Evolutionary conservation across 2,113 vertebrate genomes (phyloP).

Genomic region (Aplodontia rufa): DNA sequence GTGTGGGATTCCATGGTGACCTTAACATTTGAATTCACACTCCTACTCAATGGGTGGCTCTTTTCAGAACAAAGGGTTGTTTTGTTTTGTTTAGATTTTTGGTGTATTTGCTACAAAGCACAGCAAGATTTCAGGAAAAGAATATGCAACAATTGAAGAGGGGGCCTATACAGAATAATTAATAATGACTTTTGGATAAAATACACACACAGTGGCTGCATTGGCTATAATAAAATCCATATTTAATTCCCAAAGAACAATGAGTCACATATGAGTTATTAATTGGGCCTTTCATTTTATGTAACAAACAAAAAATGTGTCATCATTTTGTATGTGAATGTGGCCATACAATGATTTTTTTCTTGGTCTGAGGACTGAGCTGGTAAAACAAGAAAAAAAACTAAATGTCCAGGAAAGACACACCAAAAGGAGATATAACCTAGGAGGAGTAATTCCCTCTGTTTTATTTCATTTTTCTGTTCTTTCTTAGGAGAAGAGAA

Average conservation of each 20-base stretch:
- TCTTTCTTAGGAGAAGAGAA: slow-evolving; percentile 14
- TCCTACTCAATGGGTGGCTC: slow-evolving; percentile 66
- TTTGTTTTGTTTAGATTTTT: neutral
- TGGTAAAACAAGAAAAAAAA: neutral
- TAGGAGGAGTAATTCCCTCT: neutral
- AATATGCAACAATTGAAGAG: slow-evolving; percentile 32
- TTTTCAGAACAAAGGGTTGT: slow-evolving; percentile 58
- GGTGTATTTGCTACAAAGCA: slow-evolving; percentile 57
- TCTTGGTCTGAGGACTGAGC: neutral
- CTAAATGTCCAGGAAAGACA: neutral
- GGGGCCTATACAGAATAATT: neutral
- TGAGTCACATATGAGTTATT: neutral
- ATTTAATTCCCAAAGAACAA: slow-evolving; percentile 26
- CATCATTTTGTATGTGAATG: neutral
- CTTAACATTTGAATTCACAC: slow-evolving; percentile 75
- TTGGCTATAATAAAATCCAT: neutral
- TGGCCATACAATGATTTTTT: neutral
- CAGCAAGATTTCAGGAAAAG: slow-evolving; percentile 33
- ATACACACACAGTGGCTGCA: neutral
- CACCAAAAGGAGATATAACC: neutral
- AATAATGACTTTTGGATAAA: slow-evolving; percentile 34
- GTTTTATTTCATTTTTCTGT: neutral
- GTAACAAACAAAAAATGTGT: slow-evolving; percentile 16
- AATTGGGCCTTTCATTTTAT: slow-evolving; percentile 18
- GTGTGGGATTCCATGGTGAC: slow-evolving; percentile 52